phyloP scores from a whole-genome alignment of 2,888 invertebrate genomes.

The Watsonalla cultraria region DNA sequence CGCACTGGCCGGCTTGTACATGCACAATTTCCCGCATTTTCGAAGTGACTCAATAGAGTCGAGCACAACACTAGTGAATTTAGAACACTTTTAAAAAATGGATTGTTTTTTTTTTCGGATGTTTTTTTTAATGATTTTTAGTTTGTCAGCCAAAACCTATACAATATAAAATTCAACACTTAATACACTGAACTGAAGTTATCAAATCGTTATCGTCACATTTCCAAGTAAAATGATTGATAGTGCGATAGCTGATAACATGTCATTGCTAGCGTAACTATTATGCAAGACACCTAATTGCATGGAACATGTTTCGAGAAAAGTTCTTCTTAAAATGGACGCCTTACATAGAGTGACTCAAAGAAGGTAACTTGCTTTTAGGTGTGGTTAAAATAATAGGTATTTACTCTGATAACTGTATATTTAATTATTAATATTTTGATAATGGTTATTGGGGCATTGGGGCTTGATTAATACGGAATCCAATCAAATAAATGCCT shows the following conservation, averaged over 20 bases:
- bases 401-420: no score
- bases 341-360: not conserved
- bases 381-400: not conserved
- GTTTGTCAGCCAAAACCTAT: not conserved
- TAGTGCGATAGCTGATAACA: not conserved
- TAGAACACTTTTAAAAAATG: not conserved
- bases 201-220: not conserved
- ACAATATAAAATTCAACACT: not conserved
- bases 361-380: not conserved
- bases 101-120: not conserved
- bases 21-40: conserved; percentile 97
- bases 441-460: no score
- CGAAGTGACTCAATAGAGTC: not conserved
- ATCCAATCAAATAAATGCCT: no score
- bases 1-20: conserved; percentile 95
- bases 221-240: not conserved
- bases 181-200: not conserved
- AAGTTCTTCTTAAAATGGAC: not conserved
- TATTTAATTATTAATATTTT: no score
- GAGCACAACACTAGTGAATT: not conserved
- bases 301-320: not conserved
- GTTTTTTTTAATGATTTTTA: not conserved
- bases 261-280: not conserved
- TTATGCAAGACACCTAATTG: not conserved
- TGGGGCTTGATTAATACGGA: no score